Evolutionary conservation across 2,888 invertebrate species (phyloP).

Genomic region (Molanna angustata): DNA sequence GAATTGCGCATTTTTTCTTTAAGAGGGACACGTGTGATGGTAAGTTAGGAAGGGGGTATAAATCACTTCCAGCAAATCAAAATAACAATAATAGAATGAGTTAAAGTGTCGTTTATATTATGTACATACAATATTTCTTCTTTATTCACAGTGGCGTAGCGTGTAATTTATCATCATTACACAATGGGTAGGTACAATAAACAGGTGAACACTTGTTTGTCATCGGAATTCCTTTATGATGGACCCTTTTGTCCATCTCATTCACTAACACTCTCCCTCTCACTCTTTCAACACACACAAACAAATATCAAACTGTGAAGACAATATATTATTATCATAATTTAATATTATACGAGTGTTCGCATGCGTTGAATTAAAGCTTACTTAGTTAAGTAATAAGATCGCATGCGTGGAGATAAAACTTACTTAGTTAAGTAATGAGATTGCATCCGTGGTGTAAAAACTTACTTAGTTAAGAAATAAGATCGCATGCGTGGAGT

Average conservation of each 20-base stretch:
- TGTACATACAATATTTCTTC: slow-evolving; percentile 14
- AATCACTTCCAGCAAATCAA: slow-evolving; percentile 14
- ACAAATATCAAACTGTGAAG: no score
- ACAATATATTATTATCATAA: no score
- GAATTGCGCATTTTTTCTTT: neutral
- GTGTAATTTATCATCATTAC: slow-evolving; percentile 29
- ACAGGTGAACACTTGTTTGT: slow-evolving; percentile 30
- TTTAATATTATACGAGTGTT: no score
- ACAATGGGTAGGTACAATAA: slow-evolving; percentile 28
- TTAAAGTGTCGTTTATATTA: no score
- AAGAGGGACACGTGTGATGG: neutral
- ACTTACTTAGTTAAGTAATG: no score
- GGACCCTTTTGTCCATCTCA: neutral
- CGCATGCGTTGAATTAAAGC: no score
- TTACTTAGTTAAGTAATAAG: no score
- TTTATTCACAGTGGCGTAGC: slow-evolving; percentile 5
- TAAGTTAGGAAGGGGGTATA: neutral
- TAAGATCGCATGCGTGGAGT: no score
- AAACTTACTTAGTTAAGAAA: no score
- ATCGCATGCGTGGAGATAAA: no score
- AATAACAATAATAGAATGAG: slow-evolving; percentile 10
- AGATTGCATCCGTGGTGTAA: no score
- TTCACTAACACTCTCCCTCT: slow-evolving; percentile 5
- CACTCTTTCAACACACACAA: no score
- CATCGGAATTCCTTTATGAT: slow-evolving; percentile 24